phyloP scores from a whole-genome alignment of 30 jellyfish, hydroid and myxozoan genomes.

The Aurelia coerulea region DNA sequence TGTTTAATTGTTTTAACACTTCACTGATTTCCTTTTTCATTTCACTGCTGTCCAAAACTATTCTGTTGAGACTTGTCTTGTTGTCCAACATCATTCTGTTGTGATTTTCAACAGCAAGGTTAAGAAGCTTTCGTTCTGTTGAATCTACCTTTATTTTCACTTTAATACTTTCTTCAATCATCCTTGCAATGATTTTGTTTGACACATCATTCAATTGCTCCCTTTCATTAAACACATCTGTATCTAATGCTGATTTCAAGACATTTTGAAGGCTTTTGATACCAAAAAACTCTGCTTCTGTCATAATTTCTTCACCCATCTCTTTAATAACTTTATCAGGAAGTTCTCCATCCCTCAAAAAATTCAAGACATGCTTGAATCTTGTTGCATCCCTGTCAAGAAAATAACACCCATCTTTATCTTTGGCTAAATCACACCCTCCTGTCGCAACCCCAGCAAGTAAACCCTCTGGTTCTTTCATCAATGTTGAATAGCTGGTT shows the following conservation, averaged over 20 bases:
- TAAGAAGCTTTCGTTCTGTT: too few species aligned
- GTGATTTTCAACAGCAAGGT: too few species aligned
- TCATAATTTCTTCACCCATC: slow-evolving; percentile 21
- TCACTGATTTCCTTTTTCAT: too few species aligned
- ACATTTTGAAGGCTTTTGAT: neutral
- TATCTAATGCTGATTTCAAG: neutral
- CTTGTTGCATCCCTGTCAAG: slow-evolving; percentile 34
- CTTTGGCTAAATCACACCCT: neutral
- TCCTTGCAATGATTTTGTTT: too few species aligned
- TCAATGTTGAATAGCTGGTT: slow-evolving; percentile 6
- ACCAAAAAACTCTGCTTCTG: slow-evolving; percentile 16
- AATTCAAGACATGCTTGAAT: slow-evolving; percentile 32
- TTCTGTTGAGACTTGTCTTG: too few species aligned
- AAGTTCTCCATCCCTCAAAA: slow-evolving; percentile 13
- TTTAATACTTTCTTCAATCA: too few species aligned
- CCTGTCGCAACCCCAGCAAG: slow-evolving; percentile 16
- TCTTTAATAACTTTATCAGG: neutral
- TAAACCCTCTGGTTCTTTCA: neutral
- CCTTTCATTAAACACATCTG: too few species aligned
- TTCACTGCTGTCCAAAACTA: too few species aligned
- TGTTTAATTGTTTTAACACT: too few species aligned
- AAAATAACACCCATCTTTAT: slow-evolving; percentile 33
- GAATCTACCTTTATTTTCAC: too few species aligned
- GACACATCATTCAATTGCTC: too few species aligned
- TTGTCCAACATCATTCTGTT: too few species aligned